Evolutionary conservation across 1,140 invertebrate genomes (phyloP).

Genomic region (Ericerus pela): DNA sequence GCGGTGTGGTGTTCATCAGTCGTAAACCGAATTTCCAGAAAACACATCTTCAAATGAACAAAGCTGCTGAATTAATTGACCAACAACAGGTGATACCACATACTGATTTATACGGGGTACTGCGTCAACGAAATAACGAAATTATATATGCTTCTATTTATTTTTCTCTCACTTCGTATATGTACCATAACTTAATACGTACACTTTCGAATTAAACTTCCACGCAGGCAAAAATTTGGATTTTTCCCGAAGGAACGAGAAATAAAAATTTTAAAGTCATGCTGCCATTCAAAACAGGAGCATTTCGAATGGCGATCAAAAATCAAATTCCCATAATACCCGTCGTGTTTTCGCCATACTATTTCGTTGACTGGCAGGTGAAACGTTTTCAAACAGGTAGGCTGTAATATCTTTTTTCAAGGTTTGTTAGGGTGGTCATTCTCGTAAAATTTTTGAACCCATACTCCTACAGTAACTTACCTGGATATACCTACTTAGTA

Average conservation of each 20-base stretch:
- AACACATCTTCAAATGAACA: neutral
- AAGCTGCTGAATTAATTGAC: neutral
- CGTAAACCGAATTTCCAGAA: slow-evolving; percentile 34
- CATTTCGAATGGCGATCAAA: slow-evolving; percentile 55
- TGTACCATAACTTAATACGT: neutral
- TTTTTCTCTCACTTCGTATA: neutral
- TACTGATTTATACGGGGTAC: no score
- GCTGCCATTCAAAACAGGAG: slow-evolving; percentile 54
- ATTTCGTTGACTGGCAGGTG: slow-evolving; percentile 39
- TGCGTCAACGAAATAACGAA: no score
- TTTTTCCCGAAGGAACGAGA: slow-evolving; percentile 46
- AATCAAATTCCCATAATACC: slow-evolving; percentile 55
- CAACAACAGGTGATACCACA: neutral
- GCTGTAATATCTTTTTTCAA: no score
- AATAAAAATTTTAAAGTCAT: slow-evolving; percentile 30
- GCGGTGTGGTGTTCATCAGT: slow-evolving; percentile 77
- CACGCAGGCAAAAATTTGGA: slow-evolving; percentile 42
- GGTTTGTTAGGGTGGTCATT: no score
- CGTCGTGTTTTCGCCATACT: slow-evolving; percentile 52
- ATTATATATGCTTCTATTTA: neutral
- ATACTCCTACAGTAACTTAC: no score
- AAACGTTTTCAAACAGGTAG: slow-evolving; percentile 37
- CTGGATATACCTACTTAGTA: no score
- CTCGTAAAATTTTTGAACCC: no score
- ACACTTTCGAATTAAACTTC: neutral